A percentile compares a stretch with the other conserved stretches of the same genome.
Evolutionary conservation across 1,140 invertebrate species (phyloP).

Genomic region (Leptinotarsa texana): DNA sequence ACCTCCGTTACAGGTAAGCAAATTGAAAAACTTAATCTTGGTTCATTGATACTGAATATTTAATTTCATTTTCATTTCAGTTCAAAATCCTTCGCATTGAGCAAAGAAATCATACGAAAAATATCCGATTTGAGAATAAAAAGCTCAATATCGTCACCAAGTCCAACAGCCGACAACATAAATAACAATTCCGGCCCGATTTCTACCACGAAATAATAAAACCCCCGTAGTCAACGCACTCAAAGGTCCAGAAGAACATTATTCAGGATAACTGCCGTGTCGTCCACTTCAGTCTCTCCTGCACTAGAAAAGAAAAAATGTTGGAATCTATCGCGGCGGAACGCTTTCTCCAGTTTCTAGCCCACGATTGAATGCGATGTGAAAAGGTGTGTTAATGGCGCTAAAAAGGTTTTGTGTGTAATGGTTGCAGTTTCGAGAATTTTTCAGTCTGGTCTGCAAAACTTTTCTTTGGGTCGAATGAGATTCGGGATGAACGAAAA

Average conservation of each 20-base stretch:
- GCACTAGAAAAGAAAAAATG: constrained; percentile 7
- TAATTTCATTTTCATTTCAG: no score
- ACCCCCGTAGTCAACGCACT: background rate
- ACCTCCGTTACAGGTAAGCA: no score
- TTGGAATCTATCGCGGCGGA: background rate
- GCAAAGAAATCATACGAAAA: no score
- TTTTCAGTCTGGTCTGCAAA: constrained; percentile 6
- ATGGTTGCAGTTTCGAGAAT: constrained; percentile 21
- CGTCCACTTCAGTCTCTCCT: background rate
- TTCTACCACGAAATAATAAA: background rate
- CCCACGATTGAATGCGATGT: constrained; percentile 20
- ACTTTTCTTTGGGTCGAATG: background rate
- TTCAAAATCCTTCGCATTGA: no score
- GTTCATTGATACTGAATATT: no score
- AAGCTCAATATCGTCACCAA: no score
- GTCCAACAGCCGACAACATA: no score
- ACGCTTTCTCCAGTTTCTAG: constrained; percentile 10
- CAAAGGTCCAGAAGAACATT: background rate
- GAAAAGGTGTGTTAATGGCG: constrained; percentile 18
- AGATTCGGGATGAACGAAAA: background rate
- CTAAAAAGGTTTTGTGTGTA: constrained; percentile 27
- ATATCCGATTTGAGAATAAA: no score
- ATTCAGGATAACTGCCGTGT: constrained; percentile 2
- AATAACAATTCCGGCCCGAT: no score
- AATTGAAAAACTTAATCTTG: no score